These are phyloP conservation scores for Brachyalestes nurse DNA, from an alignment of 2,797 vertebrate genomes.

Conservation along the genomic window DNA sequence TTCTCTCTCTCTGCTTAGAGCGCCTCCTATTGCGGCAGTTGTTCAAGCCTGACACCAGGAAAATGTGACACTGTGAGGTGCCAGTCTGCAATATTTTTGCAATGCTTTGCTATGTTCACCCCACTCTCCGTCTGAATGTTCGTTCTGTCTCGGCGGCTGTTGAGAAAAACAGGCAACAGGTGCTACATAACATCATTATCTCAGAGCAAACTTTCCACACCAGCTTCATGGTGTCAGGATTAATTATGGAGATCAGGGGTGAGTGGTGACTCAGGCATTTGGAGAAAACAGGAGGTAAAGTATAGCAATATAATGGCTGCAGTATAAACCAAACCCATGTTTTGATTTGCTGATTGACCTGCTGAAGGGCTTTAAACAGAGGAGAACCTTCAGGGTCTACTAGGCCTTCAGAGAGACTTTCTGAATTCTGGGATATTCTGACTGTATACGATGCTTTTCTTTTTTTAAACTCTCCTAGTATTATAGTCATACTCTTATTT, in stretches of 20 bases:
- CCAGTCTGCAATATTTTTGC: slow-evolving; percentile 57
- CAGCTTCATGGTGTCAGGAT: neutral
- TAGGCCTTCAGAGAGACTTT: too few species aligned
- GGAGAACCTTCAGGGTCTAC: too few species aligned
- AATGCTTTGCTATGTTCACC: slow-evolving; percentile 50
- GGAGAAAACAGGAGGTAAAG: neutral
- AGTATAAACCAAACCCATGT: neutral
- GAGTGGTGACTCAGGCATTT: neutral
- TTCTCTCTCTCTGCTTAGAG: slow-evolving; percentile 59
- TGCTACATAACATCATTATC: slow-evolving; percentile 26
- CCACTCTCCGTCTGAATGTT: slow-evolving; percentile 23
- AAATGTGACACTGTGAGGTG: slow-evolving; percentile 70
- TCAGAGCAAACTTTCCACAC: slow-evolving; percentile 4
- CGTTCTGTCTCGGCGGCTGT: slow-evolving; percentile 21
- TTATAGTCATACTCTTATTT: too few species aligned
- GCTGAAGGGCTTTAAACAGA: too few species aligned
- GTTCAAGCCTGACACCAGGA: slow-evolving; percentile 66
- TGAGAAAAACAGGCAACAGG: slow-evolving; percentile 34
- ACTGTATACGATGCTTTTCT: too few species aligned
- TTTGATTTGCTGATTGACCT: too few species aligned
- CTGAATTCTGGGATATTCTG: too few species aligned
- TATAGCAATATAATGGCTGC: neutral
- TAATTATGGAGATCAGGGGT: neutral
- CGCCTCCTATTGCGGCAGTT: slow-evolving; percentile 62
- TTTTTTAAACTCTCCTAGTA: too few species aligned